A percentile compares a stretch with the other conserved stretches of the same genome.
These are phyloP conservation scores for Rambutsinella grinnellia DNA, from an alignment of 2,888 invertebrate species.

Conservation along the genomic window DNA sequence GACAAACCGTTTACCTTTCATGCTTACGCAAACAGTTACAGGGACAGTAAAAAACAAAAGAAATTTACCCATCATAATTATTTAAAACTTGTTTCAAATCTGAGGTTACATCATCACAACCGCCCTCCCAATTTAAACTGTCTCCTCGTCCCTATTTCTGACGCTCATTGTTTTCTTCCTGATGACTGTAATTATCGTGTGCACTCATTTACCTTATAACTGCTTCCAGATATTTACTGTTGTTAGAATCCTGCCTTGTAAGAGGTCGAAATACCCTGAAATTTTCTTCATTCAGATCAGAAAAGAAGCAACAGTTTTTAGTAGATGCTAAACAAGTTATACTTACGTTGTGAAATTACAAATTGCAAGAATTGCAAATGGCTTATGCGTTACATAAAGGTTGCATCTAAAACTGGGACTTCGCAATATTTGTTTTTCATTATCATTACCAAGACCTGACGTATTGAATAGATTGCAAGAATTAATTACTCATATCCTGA, in stretches of 20 bases:
- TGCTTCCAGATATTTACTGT: slow-evolving; percentile 18
- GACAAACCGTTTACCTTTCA: too few relatives aligned
- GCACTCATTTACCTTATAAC: slow-evolving; percentile 16
- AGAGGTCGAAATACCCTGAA: too few relatives aligned
- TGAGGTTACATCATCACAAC: background rate
- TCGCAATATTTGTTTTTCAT: too few relatives aligned
- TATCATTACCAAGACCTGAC: too few relatives aligned
- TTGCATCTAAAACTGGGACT: too few relatives aligned
- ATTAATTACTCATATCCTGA: too few relatives aligned
- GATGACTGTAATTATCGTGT: slow-evolving; percentile 18
- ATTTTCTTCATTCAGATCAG: background rate
- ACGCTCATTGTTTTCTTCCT: background rate
- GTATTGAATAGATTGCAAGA: too few relatives aligned
- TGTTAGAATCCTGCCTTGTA: background rate
- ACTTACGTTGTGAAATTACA: too few relatives aligned
- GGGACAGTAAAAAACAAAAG: background rate
- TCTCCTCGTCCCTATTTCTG: background rate
- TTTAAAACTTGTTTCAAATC: background rate
- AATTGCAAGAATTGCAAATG: too few relatives aligned
- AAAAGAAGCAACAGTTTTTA: background rate
- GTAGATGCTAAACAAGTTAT: background rate
- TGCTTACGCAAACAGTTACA: background rate
- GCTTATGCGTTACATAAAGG: too few relatives aligned
- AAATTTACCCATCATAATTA: background rate
- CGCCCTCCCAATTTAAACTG: background rate